A percentile compares a stretch with the other conserved stretches of the same genome.
phyloP scores from a whole-genome alignment of 1,140 invertebrate species.

The Episyrphus balteatus region DNA sequence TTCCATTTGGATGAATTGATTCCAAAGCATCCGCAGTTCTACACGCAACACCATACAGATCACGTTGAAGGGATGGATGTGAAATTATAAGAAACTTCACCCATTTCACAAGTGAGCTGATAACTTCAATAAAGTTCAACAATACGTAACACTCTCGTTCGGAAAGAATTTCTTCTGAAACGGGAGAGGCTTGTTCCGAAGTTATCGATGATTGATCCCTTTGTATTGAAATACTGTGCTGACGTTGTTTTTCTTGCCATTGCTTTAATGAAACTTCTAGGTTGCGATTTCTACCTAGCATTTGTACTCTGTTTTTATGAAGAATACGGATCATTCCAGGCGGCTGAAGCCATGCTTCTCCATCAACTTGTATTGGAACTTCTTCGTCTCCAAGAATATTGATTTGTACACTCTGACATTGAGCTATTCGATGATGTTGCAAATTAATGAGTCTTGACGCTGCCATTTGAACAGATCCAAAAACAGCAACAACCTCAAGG shows the following conservation, averaged over 20 bases:
- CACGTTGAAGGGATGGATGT: conserved; percentile 50
- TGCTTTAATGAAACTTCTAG: conserved; percentile 79
- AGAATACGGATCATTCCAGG: conserved; percentile 91
- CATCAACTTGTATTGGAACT: conserved; percentile 88
- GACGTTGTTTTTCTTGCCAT: conserved; percentile 90
- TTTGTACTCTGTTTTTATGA: conserved; percentile 94
- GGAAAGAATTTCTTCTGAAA: conserved; percentile 43
- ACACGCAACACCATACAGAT: conserved; percentile 61
- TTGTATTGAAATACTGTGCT: conserved; percentile 40
- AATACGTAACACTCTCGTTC: conserved; percentile 54
- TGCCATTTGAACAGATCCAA: conserved; percentile 94
- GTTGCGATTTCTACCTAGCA: conserved; percentile 81
- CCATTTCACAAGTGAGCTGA: conserved; percentile 69
- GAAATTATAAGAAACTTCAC: conserved; percentile 61
- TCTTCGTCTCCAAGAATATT: conserved; percentile 84
- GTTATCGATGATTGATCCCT: conserved; percentile 32
- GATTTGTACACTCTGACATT: conserved; percentile 90
- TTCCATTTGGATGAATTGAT: conserved; percentile 69
- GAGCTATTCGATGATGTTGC: conserved; percentile 93
- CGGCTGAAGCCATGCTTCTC: conserved; percentile 96
- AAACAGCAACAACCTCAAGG: conserved; percentile 91
- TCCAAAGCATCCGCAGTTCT: conserved; percentile 63
- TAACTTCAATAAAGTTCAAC: conserved; percentile 68
- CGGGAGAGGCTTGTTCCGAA: conserved; percentile 31
- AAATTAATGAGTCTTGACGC: conserved; percentile 88